Evolutionary conservation across 2,113 vertebrate genomes (phyloP).

Genomic region (Eolophus roseicapilla): DNA sequence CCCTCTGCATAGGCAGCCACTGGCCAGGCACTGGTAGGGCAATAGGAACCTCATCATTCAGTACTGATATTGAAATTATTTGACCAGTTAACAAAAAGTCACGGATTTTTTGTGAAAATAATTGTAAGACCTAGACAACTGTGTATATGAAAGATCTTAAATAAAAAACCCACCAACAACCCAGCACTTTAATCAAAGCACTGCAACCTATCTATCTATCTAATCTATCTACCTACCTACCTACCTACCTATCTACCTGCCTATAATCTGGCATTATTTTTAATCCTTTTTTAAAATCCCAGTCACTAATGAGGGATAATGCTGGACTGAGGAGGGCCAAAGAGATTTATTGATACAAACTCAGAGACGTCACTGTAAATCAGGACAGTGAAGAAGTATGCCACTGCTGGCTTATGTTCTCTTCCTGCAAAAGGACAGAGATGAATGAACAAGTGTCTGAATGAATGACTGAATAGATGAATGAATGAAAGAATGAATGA

Average conservation of each 20-base stretch:
- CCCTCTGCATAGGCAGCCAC: accelerated
- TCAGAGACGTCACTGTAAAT: constrained; percentile 61
- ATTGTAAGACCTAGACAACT: not conserved
- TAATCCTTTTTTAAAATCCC: constrained; percentile 58
- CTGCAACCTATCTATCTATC: not conserved
- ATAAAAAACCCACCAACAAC: not conserved
- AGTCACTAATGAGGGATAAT: constrained; percentile 69
- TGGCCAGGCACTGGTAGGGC: not conserved
- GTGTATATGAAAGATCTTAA: not conserved
- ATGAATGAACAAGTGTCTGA: constrained; percentile 65
- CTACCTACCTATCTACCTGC: not conserved
- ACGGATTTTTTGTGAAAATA: not conserved
- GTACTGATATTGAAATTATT: not conserved
- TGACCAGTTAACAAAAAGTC: not conserved
- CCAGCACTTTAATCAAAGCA: constrained; percentile 57
- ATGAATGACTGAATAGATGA: constrained; percentile 69
- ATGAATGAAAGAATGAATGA: constrained; percentile 61
- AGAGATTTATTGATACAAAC: constrained; percentile 69
- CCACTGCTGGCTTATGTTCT: constrained; percentile 61
- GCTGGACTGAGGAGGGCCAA: constrained; percentile 53
- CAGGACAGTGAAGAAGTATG: constrained; percentile 54
- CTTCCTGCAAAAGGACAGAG: constrained; percentile 47
- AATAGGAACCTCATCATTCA: not conserved
- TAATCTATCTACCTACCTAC: not conserved
- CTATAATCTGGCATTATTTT: constrained; percentile 58